Conservation (phyloP, 2,113 vertebrate species). For the Sceloporus undulatus region DNA sequence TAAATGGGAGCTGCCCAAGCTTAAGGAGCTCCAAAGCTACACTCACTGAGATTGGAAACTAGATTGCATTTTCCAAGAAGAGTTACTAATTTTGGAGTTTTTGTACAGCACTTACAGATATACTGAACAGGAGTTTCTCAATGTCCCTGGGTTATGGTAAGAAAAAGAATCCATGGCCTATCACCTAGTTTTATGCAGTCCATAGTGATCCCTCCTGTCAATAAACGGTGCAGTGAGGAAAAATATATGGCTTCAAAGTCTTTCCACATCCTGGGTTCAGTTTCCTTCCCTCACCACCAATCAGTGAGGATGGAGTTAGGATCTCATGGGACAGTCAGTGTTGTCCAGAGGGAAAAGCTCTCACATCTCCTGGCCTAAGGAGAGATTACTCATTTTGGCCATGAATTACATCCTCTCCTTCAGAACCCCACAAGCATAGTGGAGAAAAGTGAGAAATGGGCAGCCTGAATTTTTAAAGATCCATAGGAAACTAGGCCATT, state of each 20-base stretch:
- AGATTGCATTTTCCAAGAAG: not conserved
- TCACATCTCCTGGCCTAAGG: too few relatives aligned
- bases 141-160: not conserved
- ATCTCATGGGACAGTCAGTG: too few relatives aligned
- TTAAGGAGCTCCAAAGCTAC: slow-evolving; percentile 30
- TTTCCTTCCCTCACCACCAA: too few relatives aligned
- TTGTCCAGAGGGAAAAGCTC: too few relatives aligned
- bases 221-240: not conserved
- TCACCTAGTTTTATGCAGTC: not conserved
- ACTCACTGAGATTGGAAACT: not conserved
- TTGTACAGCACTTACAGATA: not conserved
- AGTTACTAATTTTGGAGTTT: not conserved
- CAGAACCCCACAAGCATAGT: too few relatives aligned
- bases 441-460: too few relatives aligned
- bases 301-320: too few relatives aligned
- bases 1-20: slow-evolving; percentile 7
- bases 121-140: not conserved
- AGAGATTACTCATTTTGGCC: too few relatives aligned
- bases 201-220: not conserved
- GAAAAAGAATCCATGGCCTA: not conserved
- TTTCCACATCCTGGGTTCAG: too few relatives aligned
- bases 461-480: too few relatives aligned
- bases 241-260: too few relatives aligned
- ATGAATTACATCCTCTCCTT: not conserved
- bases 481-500: not conserved